Base-by-base conservation (phyloP, 2,888 invertebrate species). In the Smittia sp. region DNA sequence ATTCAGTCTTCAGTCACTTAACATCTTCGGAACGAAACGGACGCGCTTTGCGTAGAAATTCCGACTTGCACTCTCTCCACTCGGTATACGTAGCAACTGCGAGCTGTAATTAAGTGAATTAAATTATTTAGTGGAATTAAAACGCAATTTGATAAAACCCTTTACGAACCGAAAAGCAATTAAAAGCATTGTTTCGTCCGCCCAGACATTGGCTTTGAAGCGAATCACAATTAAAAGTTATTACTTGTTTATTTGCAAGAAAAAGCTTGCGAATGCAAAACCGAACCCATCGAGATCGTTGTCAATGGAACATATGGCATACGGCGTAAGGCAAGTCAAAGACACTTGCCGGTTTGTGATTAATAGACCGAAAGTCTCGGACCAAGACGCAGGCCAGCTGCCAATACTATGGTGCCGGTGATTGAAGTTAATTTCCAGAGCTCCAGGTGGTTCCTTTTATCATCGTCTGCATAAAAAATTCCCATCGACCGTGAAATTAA, bases 141-240 rank as follows among this genome's bases (percentile, higher is more conserved):
- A 46, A n/a, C 11, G 15, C 46, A 46, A 15, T 46, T 46, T n/a
- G 2, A 13, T 15, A 2, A 46, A 32, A 9, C 9, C 32, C 2
- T 46, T 46, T 46, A 46, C n/a, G 11, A 15, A 46, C 4, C 15
- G 46, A 46, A 46, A 46, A 46, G 32, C 15, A 46, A 46, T 46
- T 46, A 46, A 46, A 11, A n/a, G 46, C 46, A 6, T 46, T 15
- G n/a, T 46, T 32, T 46, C 15, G 46, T n/a, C n/a, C 15, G 3
- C 46, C 46, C 46, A 46, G 46, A 46, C 46, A n/a, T n/a, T n/a
- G 2, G 46, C n/a, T 6, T 46, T 46, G 11, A 46, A 68, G 46
- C 41, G 39, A 68, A 46, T 68, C 46, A 68, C 24, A 41, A 68
- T 11, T 68, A n/a, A 46, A 68, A 68, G 15, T 68, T 46, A 68